Conservation (phyloP, 1,140 invertebrate species). For the Drosophila sulfurigaster region DNA sequence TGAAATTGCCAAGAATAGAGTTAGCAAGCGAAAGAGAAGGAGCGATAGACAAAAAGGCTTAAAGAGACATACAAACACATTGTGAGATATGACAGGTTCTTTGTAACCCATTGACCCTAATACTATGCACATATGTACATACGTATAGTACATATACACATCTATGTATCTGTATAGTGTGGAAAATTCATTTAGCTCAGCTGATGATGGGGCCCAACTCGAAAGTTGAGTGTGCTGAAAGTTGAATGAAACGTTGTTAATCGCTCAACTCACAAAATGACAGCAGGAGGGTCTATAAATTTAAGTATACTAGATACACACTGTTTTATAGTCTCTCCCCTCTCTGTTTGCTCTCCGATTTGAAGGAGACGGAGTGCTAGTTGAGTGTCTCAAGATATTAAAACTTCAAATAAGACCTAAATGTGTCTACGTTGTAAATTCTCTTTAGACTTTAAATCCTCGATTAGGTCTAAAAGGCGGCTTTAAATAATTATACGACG, state of each 20-base stretch:
- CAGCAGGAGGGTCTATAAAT: conserved; percentile 40
- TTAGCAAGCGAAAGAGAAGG: neutral
- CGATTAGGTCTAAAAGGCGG: neutral
- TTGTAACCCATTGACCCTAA: conserved; percentile 56
- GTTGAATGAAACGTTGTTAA: conserved; percentile 40
- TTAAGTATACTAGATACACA: conserved; percentile 16
- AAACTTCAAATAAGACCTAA: conserved; percentile 1
- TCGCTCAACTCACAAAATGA: conserved; percentile 36
- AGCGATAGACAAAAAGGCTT: conserved; percentile 11
- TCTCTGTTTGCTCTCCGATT: neutral
- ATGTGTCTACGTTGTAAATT: neutral
- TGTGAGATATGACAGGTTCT: conserved; percentile 37
- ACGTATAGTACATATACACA: neutral
- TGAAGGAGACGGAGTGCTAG: neutral
- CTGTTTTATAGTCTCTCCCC: conserved; percentile 20
- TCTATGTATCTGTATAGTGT: neutral
- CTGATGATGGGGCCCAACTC: neutral
- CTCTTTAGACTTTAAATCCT: neutral
- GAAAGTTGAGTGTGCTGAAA: conserved; percentile 27
- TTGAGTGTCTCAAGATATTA: neutral
- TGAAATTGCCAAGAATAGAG: conserved; percentile 19
- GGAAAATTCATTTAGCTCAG: conserved; percentile 24
- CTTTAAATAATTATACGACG: neutral
- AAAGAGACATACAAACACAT: conserved; percentile 3
- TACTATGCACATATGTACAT: conserved; percentile 17